Conservation (phyloP, 2,797 vertebrate species). For the Periparus ater region DNA sequence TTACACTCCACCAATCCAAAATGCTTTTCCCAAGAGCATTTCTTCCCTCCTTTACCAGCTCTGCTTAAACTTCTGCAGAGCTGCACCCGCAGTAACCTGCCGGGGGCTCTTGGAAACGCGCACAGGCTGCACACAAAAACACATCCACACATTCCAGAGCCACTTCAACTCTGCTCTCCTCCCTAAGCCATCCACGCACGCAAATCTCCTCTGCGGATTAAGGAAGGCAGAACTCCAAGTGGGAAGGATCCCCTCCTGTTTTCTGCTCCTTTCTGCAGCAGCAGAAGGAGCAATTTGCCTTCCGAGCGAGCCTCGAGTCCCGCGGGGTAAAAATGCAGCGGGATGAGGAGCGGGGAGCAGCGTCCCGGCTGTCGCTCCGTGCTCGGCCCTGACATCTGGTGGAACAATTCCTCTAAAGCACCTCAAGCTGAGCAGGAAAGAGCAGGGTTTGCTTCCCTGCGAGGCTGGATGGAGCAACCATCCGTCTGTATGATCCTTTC, state of each 20-base stretch:
- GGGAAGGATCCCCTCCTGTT: neutral
- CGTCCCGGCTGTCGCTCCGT: neutral
- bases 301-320: neutral
- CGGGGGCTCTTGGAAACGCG: neutral
- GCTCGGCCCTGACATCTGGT: slow-evolving; percentile 78
- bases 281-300: neutral
- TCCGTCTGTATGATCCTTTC: neutral
- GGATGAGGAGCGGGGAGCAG: accelerated
- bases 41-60: neutral
- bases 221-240: neutral
- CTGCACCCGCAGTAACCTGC: neutral
- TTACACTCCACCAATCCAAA: neutral
- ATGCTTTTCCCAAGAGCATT: neutral
- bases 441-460: neutral
- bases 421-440: neutral
- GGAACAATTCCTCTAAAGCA: slow-evolving; percentile 59
- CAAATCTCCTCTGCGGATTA: neutral
- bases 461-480: neutral
- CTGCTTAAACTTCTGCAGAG: neutral
- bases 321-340: neutral
- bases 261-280: neutral
- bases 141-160: neutral
- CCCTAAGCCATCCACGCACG: neutral
- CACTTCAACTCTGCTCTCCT: neutral
- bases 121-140: neutral